These are phyloP conservation scores for Deroplatys truncata DNA, from an alignment of 2,888 invertebrate species.

Conservation along the genomic window DNA sequence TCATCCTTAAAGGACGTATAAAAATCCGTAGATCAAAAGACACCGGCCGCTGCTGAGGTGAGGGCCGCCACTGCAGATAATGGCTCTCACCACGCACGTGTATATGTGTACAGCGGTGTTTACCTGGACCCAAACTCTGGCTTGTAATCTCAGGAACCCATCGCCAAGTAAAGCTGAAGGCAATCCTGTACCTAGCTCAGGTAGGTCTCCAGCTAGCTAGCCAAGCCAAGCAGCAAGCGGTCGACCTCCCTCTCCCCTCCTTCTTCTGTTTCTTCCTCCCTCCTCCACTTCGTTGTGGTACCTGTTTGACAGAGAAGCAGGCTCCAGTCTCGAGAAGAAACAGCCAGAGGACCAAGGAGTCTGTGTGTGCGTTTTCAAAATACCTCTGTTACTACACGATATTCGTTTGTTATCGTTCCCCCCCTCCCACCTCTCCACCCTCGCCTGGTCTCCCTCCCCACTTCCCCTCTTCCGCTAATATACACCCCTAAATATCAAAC, in stretches of 20 bases:
- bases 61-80: neutral
- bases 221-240: neutral
- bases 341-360: neutral
- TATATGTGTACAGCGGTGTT: neutral
- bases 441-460: neutral
- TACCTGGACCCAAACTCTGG: neutral
- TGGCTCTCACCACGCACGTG: neutral
- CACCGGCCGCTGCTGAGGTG: too few relatives aligned
- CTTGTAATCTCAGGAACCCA: neutral
- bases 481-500: neutral
- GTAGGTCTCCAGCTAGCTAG: neutral
- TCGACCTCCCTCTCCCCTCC: neutral
- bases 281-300: neutral
- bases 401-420: neutral
- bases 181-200: conserved; percentile 14
- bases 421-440: neutral
- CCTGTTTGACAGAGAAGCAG: neutral
- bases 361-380: neutral
- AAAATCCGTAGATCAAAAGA: too few relatives aligned
- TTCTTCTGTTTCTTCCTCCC: neutral
- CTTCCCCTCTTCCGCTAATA: neutral
- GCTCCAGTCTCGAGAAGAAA: neutral
- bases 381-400: neutral
- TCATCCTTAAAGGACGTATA: too few relatives aligned
- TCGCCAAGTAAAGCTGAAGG: conserved; percentile 1